Percentiles rank a stretch among this genome's conserved stretches.
phyloP scores from a whole-genome alignment of 2,888 invertebrate species.

The Elegia similella region DNA sequence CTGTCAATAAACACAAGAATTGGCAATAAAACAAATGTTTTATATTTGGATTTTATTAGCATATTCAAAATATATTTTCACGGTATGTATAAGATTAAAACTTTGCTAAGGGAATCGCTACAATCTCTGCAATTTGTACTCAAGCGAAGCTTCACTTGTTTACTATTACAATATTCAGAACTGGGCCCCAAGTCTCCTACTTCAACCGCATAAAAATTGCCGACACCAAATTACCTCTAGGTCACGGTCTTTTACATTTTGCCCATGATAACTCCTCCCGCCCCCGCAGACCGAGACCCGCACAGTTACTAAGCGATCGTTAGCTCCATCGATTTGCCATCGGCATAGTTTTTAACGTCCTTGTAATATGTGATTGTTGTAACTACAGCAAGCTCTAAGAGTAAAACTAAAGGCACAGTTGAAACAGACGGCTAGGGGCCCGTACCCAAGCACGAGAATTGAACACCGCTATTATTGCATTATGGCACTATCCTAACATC shows the following conservation, averaged over 20 bases:
- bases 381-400: too few species aligned
- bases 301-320: too few species aligned
- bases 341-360: too few species aligned
- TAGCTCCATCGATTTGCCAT: too few species aligned
- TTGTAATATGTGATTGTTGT: too few species aligned
- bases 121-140: constrained; percentile 56
- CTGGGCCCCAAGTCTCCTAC: background rate
- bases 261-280: too few species aligned
- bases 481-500: constrained; percentile 32
- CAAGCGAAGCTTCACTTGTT: constrained; percentile 50
- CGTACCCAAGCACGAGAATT: constrained; percentile 22
- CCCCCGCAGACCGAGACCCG: too few species aligned
- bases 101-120: constrained; percentile 40
- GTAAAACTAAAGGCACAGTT: background rate
- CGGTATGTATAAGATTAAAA: constrained; percentile 52
- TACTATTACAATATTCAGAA: constrained; percentile 5
- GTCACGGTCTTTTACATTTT: too few species aligned
- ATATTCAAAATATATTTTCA: constrained; percentile 72
- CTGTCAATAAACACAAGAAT: background rate
- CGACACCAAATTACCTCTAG: background rate
- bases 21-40: background rate
- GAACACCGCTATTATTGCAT: constrained; percentile 29
- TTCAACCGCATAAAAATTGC: background rate
- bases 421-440: background rate
- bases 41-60: constrained; percentile 49